Conservation (phyloP, 2,888 invertebrate species). For the Lasioglossum marginatum region DNA sequence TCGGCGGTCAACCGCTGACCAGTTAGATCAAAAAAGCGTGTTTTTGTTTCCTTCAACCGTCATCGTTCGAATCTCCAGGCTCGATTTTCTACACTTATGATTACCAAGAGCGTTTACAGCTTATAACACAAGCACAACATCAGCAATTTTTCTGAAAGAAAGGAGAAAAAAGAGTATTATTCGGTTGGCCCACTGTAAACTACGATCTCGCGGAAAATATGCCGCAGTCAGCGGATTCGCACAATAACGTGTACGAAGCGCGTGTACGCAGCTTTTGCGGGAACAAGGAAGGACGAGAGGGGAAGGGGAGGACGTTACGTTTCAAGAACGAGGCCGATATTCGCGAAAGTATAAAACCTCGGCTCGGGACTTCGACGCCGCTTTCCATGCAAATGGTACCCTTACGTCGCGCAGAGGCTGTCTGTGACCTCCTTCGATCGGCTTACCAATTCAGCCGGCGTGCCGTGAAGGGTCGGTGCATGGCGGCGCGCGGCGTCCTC, state of each 20-base stretch:
- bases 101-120: not conserved
- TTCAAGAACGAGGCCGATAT: constrained; percentile 30
- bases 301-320: not conserved
- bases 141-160: not conserved
- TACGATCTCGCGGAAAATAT: not conserved
- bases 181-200: not conserved
- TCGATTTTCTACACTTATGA: no score
- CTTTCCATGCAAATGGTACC: constrained; percentile 61
- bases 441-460: constrained; percentile 55
- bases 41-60: no score
- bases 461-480: constrained; percentile 20
- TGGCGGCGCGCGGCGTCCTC: constrained; percentile 9
- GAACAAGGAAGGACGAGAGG: not conserved
- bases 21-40: no score
- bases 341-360: constrained; percentile 48
- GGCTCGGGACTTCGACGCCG: constrained; percentile 30
- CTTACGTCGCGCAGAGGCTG: constrained; percentile 38
- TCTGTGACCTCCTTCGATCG: constrained; percentile 29
- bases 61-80: no score
- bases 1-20: no score
- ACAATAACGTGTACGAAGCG: not conserved
- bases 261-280: constrained; percentile 9
- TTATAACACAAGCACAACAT: not conserved
- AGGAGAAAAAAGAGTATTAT: not conserved
- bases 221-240: not conserved